These are phyloP conservation scores for Gadopsis marmoratus DNA, from an alignment of 2,797 vertebrate genomes.

Conservation along the genomic window DNA sequence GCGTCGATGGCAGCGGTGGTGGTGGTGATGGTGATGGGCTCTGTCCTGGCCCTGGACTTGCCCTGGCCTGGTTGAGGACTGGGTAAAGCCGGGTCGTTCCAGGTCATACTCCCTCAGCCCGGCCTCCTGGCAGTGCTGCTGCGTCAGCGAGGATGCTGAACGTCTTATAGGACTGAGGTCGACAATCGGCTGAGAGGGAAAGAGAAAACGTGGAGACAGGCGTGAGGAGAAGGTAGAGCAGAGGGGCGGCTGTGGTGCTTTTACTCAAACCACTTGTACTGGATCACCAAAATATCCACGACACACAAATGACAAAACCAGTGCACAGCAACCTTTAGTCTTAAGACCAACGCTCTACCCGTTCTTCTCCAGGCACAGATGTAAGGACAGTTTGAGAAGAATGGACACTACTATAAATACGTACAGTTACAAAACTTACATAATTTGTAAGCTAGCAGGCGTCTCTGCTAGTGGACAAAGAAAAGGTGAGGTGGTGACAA, in stretches of 20 bases:
- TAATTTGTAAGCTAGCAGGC: conserved; percentile 29
- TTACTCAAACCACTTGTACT: conserved; percentile 50
- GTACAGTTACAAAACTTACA: conserved; percentile 37
- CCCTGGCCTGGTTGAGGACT: conserved; percentile 21
- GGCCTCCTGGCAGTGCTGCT: conserved; percentile 82
- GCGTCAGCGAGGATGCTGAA: conserved; percentile 92
- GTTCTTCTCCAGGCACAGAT: conserved; percentile 64
- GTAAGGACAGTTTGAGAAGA: conserved; percentile 51
- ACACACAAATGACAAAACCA: conserved; percentile 64
- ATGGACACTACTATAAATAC: conserved; percentile 53
- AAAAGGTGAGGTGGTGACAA: conserved; percentile 57
- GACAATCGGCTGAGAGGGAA: conserved; percentile 87
- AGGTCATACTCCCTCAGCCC: conserved; percentile 88
- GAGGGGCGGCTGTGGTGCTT: not conserved
- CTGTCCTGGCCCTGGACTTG: conserved; percentile 79
- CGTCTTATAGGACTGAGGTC: conserved; percentile 95
- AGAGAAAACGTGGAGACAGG: conserved; percentile 5
- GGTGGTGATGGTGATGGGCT: conserved; percentile 86
- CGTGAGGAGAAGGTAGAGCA: not conserved
- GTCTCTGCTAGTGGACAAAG: conserved; percentile 51
- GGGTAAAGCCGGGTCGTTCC: conserved; percentile 77
- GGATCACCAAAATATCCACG: conserved; percentile 63
- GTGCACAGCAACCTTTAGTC: conserved; percentile 57
- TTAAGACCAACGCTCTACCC: conserved; percentile 51
- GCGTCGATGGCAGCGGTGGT: conserved; percentile 88